Percentiles rank a stretch among this genome's conserved stretches.
These are phyloP conservation scores for Campoplex capitator DNA, from an alignment of 2,888 invertebrate genomes.

Conservation along the genomic window DNA sequence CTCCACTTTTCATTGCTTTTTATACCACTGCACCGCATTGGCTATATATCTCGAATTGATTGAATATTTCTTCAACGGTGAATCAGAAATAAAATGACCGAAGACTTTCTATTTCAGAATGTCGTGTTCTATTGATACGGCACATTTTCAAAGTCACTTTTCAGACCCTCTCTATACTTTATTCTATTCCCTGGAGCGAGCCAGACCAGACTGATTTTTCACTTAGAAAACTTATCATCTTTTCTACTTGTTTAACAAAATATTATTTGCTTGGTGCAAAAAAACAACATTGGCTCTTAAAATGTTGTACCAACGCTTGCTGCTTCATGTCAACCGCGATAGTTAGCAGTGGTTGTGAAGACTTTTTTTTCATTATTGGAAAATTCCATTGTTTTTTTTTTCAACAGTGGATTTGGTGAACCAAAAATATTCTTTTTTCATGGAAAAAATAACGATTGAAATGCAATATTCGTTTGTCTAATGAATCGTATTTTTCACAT, in stretches of 20 bases:
- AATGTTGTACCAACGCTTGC: constrained; percentile 8
- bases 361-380: not conserved
- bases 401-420: not conserved
- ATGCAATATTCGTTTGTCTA: not conserved
- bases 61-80: not conserved
- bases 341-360: not conserved
- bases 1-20: too few relatives aligned
- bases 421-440: not conserved
- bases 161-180: not conserved
- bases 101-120: not conserved
- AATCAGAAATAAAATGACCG: not conserved
- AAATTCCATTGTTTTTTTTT: not conserved
- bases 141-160: not conserved
- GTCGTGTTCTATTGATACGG: not conserved
- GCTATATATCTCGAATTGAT: too few relatives aligned
- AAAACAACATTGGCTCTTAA: not conserved
- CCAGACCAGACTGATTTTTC: constrained; percentile 46
- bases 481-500: not conserved
- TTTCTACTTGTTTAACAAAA: constrained; percentile 26
- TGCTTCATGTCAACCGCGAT: not conserved
- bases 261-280: constrained; percentile 7
- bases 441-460: not conserved
- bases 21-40: not conserved
- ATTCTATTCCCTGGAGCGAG: constrained; percentile 5
- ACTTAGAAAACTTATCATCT: constrained; percentile 21